Percentiles rank a stretch among this genome's conserved stretches.
These are phyloP conservation scores for Congeria kusceri DNA, from an alignment of 2,888 invertebrate species.

Conservation along the genomic window DNA sequence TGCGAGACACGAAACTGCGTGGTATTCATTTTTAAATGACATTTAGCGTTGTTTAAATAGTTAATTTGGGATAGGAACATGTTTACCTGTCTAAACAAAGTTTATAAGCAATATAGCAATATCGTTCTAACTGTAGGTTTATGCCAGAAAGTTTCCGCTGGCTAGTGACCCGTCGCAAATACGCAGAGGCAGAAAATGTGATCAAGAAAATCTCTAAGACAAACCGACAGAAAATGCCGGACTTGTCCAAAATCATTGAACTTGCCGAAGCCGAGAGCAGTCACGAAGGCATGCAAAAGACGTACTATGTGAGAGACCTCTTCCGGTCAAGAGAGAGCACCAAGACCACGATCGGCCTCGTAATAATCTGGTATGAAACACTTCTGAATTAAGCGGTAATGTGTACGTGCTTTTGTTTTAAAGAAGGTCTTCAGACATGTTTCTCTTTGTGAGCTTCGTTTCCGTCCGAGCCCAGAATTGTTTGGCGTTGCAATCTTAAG, in stretches of 20 bases:
- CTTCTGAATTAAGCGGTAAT: no score
- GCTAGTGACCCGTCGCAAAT: conserved; percentile 40
- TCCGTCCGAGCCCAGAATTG: no score
- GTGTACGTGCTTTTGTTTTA: no score
- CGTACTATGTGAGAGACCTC: conserved; percentile 33
- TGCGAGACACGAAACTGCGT: no score
- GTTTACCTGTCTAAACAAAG: no score
- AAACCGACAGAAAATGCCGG: conserved; percentile 32
- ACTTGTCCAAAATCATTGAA: conserved; percentile 35
- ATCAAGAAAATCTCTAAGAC: conserved; percentile 28
- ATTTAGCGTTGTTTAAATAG: no score
- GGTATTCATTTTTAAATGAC: no score
- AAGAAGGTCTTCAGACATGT: no score
- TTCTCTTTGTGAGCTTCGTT: no score
- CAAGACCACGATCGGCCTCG: conserved; percentile 41
- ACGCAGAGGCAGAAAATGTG: conserved; percentile 31
- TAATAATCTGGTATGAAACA: conserved; percentile 43
- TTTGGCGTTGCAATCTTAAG: no score
- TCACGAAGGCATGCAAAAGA: neutral
- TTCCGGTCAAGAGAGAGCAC: conserved; percentile 29
- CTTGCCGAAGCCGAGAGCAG: conserved; percentile 19
- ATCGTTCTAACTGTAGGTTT: conserved; percentile 31
- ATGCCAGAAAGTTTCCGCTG: conserved; percentile 56
- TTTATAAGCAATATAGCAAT: no score
- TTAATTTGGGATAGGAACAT: no score